phyloP scores from a whole-genome alignment of 1,140 invertebrate genomes.

The Rhyacophila brunnea region DNA sequence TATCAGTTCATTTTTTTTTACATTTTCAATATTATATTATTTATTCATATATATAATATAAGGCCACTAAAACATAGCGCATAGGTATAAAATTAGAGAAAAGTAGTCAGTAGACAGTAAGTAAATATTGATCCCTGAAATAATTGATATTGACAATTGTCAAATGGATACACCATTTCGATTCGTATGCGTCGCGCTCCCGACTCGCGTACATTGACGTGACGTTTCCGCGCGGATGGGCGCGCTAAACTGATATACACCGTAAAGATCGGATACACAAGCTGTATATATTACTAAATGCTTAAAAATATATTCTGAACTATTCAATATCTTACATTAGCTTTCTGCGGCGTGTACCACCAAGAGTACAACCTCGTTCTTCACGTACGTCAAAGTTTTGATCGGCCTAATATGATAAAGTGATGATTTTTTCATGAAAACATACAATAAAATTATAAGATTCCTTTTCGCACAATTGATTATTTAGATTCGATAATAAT shows the following conservation, averaged over 20 bases:
- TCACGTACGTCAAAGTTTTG: too few species aligned
- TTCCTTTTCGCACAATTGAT: too few species aligned
- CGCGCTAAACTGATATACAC: too few species aligned
- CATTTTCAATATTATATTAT: conserved; percentile 23
- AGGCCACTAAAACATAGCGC: conserved; percentile 36
- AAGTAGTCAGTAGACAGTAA: conserved; percentile 35
- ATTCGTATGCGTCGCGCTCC: conserved; percentile 1
- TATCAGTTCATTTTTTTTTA: conserved; percentile 23
- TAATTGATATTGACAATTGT: conserved; percentile 35
- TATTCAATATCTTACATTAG: conserved; percentile 1
- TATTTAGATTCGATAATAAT: too few species aligned
- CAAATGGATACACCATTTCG: conserved; percentile 7
- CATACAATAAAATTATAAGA: too few species aligned
- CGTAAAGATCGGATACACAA: conserved; percentile 16
- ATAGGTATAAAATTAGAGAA: conserved; percentile 36
- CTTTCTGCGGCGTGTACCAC: too few species aligned
- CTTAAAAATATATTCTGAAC: conserved; percentile 3
- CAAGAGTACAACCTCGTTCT: too few species aligned
- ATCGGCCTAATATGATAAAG: too few species aligned
- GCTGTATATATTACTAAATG: conserved; percentile 1
- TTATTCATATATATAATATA: conserved; percentile 27
- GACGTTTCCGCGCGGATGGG: too few species aligned
- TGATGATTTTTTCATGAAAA: too few species aligned
- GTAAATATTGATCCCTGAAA: conserved; percentile 36
- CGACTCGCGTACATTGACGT: too few species aligned